These are phyloP conservation scores for Meiosimyza decipiens DNA, from an alignment of 2,888 invertebrate species.

Conservation along the genomic window DNA sequence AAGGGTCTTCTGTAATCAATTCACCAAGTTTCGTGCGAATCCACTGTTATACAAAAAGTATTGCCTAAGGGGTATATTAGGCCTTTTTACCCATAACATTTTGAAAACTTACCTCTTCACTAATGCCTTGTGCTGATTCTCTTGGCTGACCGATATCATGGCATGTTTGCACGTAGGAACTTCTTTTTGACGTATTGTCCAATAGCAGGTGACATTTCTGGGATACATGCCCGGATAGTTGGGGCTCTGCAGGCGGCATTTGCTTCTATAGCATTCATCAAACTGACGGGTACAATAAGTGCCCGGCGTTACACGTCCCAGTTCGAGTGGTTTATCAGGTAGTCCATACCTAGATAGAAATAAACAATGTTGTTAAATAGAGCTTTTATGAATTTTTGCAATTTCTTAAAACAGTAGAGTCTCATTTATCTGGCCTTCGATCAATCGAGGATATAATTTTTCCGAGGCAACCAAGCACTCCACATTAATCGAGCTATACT, in stretches of 20 bases:
- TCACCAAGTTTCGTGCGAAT: too few relatives aligned
- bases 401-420: too few relatives aligned
- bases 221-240: constrained; percentile 87
- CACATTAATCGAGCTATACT: too few relatives aligned
- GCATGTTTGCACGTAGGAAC: constrained; percentile 91
- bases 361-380: not conserved
- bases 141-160: constrained; percentile 87
- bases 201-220: constrained; percentile 91
- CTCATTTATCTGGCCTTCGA: too few relatives aligned
- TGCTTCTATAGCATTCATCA: constrained; percentile 86
- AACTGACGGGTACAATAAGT: constrained; percentile 87
- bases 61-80: too few relatives aligned
- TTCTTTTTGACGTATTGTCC: constrained; percentile 85
- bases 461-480: too few relatives aligned
- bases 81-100: too few relatives aligned
- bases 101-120: constrained; percentile 59
- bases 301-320: constrained; percentile 86
- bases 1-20: too few relatives aligned
- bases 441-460: too few relatives aligned
- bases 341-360: constrained; percentile 74
- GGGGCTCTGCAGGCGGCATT: constrained; percentile 88
- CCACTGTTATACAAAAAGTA: too few relatives aligned
- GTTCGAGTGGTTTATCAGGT: constrained; percentile 80
- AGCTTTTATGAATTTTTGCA: too few relatives aligned
- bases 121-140: constrained; percentile 73